A percentile compares a stretch with the other conserved stretches of the same genome.
Conservation (phyloP, 2,888 invertebrate genomes). For the Thereva unica region DNA sequence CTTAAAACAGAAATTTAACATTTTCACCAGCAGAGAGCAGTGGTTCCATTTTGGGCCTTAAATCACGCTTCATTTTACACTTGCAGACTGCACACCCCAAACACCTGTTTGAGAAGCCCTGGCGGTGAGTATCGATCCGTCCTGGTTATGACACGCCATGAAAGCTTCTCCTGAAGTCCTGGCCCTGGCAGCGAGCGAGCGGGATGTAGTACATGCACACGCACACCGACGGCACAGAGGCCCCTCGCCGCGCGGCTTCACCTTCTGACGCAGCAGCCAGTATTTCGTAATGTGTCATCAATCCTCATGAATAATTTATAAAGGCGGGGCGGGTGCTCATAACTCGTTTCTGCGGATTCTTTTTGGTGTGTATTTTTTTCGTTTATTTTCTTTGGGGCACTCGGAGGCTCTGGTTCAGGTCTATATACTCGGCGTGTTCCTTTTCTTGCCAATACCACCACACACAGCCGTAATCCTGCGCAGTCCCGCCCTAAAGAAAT, state of each 20-base stretch:
- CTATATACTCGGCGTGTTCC: background rate
- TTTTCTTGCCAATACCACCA: background rate
- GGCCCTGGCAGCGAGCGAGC: too few relatives aligned
- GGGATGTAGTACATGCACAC: background rate
- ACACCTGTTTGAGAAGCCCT: conserved; percentile 17
- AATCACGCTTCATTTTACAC: too few relatives aligned
- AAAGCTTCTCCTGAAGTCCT: too few relatives aligned
- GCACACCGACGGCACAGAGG: conserved; percentile 2
- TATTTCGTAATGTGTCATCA: conserved; percentile 1
- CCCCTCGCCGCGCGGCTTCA: conserved; percentile 4
- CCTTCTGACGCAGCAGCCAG: background rate
- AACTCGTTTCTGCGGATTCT: background rate
- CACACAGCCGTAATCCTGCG: conserved; percentile 16
- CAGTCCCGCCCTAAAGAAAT: conserved; percentile 41
- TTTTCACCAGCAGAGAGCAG: too few relatives aligned
- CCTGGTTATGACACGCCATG: background rate
- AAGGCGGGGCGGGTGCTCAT: conserved; percentile 33
- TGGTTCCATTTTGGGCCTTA: too few relatives aligned
- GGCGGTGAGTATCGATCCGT: conserved; percentile 1
- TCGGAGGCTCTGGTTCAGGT: background rate
- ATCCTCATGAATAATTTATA: conserved; percentile 35
- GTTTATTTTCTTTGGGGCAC: background rate
- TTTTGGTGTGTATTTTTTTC: conserved; percentile 1
- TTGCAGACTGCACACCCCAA: too few relatives aligned
- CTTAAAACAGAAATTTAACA: too few relatives aligned